Percentiles rank a stretch among this genome's conserved stretches.
Evolutionary conservation across 1,140 invertebrate species (phyloP).

Genomic region (Steinernema khuongi): DNA sequence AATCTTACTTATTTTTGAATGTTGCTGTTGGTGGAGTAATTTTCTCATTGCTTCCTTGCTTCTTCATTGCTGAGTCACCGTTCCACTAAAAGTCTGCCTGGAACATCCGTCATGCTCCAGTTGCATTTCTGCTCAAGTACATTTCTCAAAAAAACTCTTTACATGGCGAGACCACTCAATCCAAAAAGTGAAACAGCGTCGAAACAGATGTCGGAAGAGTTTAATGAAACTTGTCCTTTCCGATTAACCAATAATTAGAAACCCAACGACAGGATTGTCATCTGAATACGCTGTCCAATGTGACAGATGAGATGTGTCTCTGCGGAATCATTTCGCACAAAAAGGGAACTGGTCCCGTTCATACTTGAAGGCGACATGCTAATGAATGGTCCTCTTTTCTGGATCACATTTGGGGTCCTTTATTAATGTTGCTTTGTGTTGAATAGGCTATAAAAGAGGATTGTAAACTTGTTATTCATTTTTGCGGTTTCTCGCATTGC

Average conservation of each 20-base stretch:
- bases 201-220: neutral
- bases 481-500: too few relatives aligned
- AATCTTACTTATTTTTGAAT: too few relatives aligned
- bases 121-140: too few relatives aligned
- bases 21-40: too few relatives aligned
- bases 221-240: neutral
- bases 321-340: neutral
- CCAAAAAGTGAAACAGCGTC: neutral
- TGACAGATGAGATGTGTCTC: neutral
- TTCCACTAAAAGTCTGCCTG: too few relatives aligned
- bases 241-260: constrained; percentile 10
- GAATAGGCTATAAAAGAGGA: neutral
- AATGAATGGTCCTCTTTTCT: neutral
- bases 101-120: too few relatives aligned
- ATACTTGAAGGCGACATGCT: neutral
- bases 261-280: neutral
- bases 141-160: neutral
- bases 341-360: constrained; percentile 9
- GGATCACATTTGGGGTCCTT: neutral
- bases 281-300: constrained; percentile 4
- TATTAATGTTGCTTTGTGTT: too few relatives aligned
- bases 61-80: too few relatives aligned
- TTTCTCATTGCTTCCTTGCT: too few relatives aligned
- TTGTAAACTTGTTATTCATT: too few relatives aligned
- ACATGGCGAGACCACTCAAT: neutral